phyloP scores from a whole-genome alignment of 2,113 vertebrate species.

The Rhipidura dahli region DNA sequence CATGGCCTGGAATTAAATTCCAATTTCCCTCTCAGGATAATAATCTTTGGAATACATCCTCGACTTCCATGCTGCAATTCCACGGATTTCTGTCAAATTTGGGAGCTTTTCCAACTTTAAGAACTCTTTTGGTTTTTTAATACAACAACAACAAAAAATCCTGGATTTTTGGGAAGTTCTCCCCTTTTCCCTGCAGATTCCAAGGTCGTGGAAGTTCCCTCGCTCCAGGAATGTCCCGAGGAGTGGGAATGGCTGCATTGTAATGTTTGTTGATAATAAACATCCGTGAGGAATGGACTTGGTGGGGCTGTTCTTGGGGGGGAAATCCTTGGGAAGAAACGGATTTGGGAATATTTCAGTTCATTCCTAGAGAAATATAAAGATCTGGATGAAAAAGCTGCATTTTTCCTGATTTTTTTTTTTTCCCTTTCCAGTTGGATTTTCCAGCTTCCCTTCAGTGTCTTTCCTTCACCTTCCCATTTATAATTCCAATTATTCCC shows the following conservation, averaged over 20 bases:
- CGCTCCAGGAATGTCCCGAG: not conserved
- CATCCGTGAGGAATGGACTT: not conserved
- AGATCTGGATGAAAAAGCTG: not conserved
- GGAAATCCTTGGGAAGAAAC: not conserved
- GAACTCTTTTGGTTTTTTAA: not conserved
- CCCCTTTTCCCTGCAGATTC: not conserved
- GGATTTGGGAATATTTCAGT: not conserved
- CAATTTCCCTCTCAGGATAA: not conserved
- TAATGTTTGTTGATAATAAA: constrained; percentile 49
- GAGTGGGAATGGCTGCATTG: not conserved
- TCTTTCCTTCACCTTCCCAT: not conserved
- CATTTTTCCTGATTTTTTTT: not conserved
- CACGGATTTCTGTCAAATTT: not conserved
- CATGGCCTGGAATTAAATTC: too few relatives aligned
- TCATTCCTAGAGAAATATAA: not conserved
- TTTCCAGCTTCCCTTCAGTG: not conserved
- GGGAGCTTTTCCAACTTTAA: not conserved
- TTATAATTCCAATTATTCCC: not conserved
- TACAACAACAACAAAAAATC: not conserved
- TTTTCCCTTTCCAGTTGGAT: not conserved
- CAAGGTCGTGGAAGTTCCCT: not conserved
- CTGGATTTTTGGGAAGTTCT: not conserved
- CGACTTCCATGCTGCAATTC: not conserved
- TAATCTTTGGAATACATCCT: not conserved
- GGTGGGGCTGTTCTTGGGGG: not conserved